Percentiles rank a stretch among this genome's conserved stretches.
phyloP scores from a whole-genome alignment of 2,888 invertebrate species.

The Agonopterix subpropinquella region DNA sequence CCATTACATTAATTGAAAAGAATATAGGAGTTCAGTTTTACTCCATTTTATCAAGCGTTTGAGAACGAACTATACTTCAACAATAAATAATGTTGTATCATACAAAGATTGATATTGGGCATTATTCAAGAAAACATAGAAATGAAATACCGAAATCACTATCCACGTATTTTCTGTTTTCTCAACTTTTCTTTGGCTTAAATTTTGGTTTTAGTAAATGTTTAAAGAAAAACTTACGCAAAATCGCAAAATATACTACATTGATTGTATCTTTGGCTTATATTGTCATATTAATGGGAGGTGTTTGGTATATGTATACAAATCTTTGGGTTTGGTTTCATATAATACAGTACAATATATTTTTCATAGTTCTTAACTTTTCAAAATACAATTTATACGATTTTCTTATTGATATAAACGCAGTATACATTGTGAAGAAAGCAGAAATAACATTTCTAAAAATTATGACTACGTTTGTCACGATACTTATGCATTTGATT shows the following conservation, averaged over 20 bases:
- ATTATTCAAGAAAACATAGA: neutral
- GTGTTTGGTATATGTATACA: neutral
- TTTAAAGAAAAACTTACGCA: constrained; percentile 1
- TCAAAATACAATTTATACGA: constrained; percentile 3
- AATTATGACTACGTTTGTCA: neutral
- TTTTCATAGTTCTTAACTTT: neutral
- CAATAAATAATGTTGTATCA: too few species aligned
- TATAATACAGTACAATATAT: neutral
- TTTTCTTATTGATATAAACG: constrained; percentile 1
- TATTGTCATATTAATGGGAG: neutral
- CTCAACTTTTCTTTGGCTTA: constrained; percentile 1
- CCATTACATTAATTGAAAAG: too few species aligned
- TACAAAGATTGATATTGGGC: too few species aligned
- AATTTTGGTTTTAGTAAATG: constrained; percentile 3
- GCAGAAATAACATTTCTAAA: neutral
- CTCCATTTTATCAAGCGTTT: too few species aligned
- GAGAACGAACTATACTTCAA: too few species aligned
- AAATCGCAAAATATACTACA: neutral
- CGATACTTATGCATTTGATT: neutral
- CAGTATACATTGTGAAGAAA: neutral
- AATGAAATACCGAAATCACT: constrained; percentile 1
- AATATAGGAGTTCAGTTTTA: too few species aligned
- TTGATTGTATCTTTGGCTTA: neutral
- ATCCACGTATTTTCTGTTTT: neutral
- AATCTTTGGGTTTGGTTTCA: neutral